Percentiles rank a stretch among this genome's conserved stretches.
These are phyloP conservation scores for Scomber japonicus DNA, from an alignment of 2,113 vertebrate genomes.

Conservation along the genomic window DNA sequence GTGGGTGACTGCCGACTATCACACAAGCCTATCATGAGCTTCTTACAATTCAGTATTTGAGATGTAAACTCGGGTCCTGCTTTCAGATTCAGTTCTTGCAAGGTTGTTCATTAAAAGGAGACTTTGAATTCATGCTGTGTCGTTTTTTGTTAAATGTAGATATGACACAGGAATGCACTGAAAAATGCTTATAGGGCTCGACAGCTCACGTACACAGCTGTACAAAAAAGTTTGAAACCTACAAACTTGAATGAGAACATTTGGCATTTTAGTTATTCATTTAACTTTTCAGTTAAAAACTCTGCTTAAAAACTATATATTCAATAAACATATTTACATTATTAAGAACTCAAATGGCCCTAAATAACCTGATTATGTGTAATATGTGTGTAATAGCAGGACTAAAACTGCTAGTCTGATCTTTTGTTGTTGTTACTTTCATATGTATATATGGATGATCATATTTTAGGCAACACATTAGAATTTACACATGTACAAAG, in stretches of 20 bases:
- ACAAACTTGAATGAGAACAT: too few species aligned
- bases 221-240: too few species aligned
- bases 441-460: not conserved
- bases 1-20: slow-evolving; percentile 25
- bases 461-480: not conserved
- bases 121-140: slow-evolving; percentile 23
- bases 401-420: not conserved
- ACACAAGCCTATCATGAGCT: slow-evolving; percentile 26
- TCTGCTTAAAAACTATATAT: too few species aligned
- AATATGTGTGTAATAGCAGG: too few species aligned
- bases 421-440: slow-evolving; percentile 1
- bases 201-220: not conserved
- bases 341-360: too few species aligned
- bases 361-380: too few species aligned
- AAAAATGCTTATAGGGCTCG: not conserved
- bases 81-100: slow-evolving; percentile 21
- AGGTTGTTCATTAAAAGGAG: slow-evolving; percentile 28
- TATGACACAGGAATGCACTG: not conserved
- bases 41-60: slow-evolving; percentile 13
- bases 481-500: too few species aligned
- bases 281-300: too few species aligned
- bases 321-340: too few species aligned
- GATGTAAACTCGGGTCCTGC: slow-evolving; percentile 9
- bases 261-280: too few species aligned
- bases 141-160: slow-evolving; percentile 10